phyloP scores from a whole-genome alignment of 1,140 invertebrate genomes.

The Bombus vancouverensis region DNA sequence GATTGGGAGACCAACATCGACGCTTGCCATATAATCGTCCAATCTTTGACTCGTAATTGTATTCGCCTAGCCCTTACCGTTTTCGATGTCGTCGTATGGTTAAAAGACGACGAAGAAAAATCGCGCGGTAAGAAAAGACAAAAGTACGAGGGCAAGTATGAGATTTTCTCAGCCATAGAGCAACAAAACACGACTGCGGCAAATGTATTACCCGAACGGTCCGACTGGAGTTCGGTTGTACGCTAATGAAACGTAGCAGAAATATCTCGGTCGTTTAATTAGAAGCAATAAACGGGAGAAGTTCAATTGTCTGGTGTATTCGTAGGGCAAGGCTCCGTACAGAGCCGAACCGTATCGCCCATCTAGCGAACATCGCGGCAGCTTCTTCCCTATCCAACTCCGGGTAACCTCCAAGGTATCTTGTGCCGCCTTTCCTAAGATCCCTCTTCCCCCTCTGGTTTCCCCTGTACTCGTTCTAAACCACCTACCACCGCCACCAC shows the following conservation, averaged over 20 bases:
- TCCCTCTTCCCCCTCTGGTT: conserved; percentile 11
- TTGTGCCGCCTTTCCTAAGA: conserved; percentile 33
- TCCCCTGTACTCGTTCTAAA: conserved; percentile 29
- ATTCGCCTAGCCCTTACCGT: neutral
- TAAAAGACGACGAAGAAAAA: too few species aligned
- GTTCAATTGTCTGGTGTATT: conserved; percentile 80
- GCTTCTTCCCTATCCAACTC: conserved; percentile 52
- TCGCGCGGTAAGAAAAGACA: too few species aligned
- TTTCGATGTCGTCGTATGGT: neutral
- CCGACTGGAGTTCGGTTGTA: conserved; percentile 68
- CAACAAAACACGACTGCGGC: conserved; percentile 9
- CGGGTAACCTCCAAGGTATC: conserved; percentile 33
- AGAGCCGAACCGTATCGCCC: conserved; percentile 67
- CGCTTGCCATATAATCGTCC: neutral
- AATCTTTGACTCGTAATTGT: neutral
- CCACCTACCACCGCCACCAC: neutral
- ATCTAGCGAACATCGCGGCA: conserved; percentile 64
- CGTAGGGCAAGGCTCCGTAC: conserved; percentile 62
- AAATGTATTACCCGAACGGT: conserved; percentile 58
- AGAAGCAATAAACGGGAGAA: conserved; percentile 81
- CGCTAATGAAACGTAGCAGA: conserved; percentile 81
- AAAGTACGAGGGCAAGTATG: neutral
- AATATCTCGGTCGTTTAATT: conserved; percentile 82
- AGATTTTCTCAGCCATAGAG: conserved; percentile 45
- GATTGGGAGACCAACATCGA: conserved; percentile 22